Base-by-base conservation (phyloP, 1,140 invertebrate genomes). In the Rhopalosiphum padi region DNA sequence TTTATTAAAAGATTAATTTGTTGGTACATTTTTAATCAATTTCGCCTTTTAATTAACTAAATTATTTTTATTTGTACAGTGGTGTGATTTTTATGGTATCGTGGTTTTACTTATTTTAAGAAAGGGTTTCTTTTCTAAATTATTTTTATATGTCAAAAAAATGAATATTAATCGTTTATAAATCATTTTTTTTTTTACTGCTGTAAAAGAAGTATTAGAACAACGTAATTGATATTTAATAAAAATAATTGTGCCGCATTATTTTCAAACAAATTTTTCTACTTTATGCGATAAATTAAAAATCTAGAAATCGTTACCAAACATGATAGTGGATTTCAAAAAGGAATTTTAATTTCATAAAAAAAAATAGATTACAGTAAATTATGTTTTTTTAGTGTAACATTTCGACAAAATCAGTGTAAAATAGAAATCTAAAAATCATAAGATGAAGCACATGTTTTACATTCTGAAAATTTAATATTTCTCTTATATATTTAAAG, bases 71-170 rank as follows among this genome's bases (percentile, higher is more conserved):
- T 90, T n/a, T 90, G 15, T 90, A 60, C 7, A 30, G 30, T 25
- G 68, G 68, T 68, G 55, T n/a, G 37, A 90, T 23, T 90, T 90
- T 41, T 90, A 90, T 68, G 88, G 88, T 55, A 89, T 55, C n/a
- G 3, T 68, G n/a, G 60, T 68, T 68, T 43, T 68, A 60, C n/a
- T 90, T 11, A 43, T 68, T 90, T 90, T n/a, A 60, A 90, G 23
- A 60, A 90, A 60, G 53, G 41, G 55, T 60, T 90, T 68, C 53
- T 68, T 68, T 68, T 6, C 25, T 21, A 25, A 43, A 21, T 43
- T 68, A 35, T n/a, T 89, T 89, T 43, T 60, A 41, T 43, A 8
- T 30, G 30, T 60, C 3, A 21, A 90, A 43, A 89, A 90, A 68
- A 68, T 51, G 6, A 68, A 68, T 41, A 68, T 68, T 90, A 68